These are phyloP conservation scores for Drosophila villosipedis DNA, from an alignment of 2,888 invertebrate species.

Conservation along the genomic window DNA sequence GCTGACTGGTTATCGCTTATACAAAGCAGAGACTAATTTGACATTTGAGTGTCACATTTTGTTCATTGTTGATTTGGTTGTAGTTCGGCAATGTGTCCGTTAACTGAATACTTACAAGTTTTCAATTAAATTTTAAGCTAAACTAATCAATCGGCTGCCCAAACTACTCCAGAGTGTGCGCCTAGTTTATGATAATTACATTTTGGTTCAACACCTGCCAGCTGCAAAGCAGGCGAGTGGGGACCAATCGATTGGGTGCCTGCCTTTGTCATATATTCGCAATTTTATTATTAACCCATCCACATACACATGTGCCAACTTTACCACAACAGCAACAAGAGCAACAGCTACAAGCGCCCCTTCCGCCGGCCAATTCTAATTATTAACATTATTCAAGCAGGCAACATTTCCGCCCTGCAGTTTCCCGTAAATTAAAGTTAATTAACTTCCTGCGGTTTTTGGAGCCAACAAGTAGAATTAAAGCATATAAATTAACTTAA, in stretches of 20 bases:
- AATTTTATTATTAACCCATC: slow-evolving; percentile 52
- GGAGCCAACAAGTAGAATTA: slow-evolving; percentile 4
- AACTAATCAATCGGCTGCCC: slow-evolving; percentile 43
- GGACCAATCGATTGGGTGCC: slow-evolving; percentile 9
- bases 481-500: not conserved
- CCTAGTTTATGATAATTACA: slow-evolving; percentile 68
- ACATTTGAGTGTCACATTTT: slow-evolving; percentile 46
- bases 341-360: slow-evolving; percentile 7
- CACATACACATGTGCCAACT: slow-evolving; percentile 7
- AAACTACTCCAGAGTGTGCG: not conserved
- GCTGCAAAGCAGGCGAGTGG: slow-evolving; percentile 8
- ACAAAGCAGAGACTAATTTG: slow-evolving; percentile 32
- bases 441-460: slow-evolving; percentile 60
- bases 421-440: slow-evolving; percentile 55
- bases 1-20: slow-evolving; percentile 36
- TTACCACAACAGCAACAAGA: slow-evolving; percentile 34
- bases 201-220: slow-evolving; percentile 63
- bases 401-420: slow-evolving; percentile 44
- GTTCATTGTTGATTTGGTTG: slow-evolving; percentile 4
- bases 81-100: not conserved
- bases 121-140: slow-evolving; percentile 55
- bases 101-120: slow-evolving; percentile 44
- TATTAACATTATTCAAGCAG: slow-evolving; percentile 53
- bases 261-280: slow-evolving; percentile 43
- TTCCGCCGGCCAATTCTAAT: slow-evolving; percentile 30